phyloP scores from a whole-genome alignment of 2,113 vertebrate genomes.

The Bubo bubo region DNA sequence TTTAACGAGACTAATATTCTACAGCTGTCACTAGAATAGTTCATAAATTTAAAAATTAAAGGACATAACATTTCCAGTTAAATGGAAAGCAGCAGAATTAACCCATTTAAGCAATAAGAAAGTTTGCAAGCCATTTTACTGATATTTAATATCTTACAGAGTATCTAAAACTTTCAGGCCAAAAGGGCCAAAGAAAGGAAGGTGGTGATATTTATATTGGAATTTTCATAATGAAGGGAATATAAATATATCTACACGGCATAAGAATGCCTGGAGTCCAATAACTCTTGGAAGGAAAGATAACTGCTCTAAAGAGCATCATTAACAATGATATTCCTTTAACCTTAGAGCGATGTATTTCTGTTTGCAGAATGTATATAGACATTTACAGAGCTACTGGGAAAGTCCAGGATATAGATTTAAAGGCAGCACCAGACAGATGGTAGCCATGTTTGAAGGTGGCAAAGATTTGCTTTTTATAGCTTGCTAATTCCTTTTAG shows the following conservation, averaged over 20 bases:
- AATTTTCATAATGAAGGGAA: conserved; percentile 34
- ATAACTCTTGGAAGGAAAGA: conserved; percentile 45
- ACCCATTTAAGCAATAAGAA: background rate
- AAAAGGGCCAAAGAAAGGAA: background rate
- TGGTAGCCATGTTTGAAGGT: background rate
- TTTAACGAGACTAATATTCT: background rate
- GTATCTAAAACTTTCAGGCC: background rate
- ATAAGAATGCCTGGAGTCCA: background rate
- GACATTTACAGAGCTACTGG: conserved; percentile 45
- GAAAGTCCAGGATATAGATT: background rate
- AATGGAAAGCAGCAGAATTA: conserved; percentile 6
- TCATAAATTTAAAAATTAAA: background rate
- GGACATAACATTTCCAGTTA: background rate
- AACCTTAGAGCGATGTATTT: conserved; percentile 41
- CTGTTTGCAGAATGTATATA: conserved; percentile 13
- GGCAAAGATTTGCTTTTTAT: background rate
- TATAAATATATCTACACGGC: background rate
- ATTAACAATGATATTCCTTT: conserved; percentile 55
- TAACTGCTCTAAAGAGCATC: conserved; percentile 24
- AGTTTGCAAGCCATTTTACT: background rate
- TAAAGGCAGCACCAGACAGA: background rate
- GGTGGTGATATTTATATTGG: background rate
- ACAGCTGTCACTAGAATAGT: background rate
- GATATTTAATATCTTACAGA: background rate
- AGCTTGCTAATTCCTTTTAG: background rate